These are phyloP conservation scores for Carassius gibelio DNA, from an alignment of 2,113 vertebrate species.

Conservation along the genomic window DNA sequence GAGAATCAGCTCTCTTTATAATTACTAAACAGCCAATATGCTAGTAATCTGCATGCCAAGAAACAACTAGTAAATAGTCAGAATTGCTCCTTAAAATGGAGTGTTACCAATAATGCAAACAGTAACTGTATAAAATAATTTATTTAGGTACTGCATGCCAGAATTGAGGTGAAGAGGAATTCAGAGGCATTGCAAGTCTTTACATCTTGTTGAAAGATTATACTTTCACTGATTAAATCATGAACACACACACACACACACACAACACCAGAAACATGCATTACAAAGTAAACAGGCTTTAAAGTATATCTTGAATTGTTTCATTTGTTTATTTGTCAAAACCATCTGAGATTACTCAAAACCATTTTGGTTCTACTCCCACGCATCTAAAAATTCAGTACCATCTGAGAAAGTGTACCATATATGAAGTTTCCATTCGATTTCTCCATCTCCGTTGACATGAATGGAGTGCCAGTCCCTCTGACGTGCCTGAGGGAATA, in stretches of 20 bases:
- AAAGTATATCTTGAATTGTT: background rate
- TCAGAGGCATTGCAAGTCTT: background rate
- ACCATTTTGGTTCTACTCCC: background rate
- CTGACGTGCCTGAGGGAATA: conserved; percentile 64
- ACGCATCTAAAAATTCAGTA: background rate
- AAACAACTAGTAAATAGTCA: too few relatives aligned
- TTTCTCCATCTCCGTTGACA: conserved; percentile 53
- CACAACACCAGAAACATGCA: background rate
- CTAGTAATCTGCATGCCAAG: too few relatives aligned
- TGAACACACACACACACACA: background rate
- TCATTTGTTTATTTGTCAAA: background rate
- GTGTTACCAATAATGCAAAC: background rate
- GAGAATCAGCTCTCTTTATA: too few relatives aligned
- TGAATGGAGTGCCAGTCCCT: conserved; percentile 61
- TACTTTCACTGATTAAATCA: background rate
- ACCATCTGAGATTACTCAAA: background rate
- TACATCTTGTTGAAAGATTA: background rate
- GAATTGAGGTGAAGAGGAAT: background rate
- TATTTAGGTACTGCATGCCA: background rate
- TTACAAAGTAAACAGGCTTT: background rate
- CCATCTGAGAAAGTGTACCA: background rate
- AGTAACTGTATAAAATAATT: background rate
- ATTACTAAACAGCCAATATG: too few relatives aligned
- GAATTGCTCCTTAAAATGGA: too few relatives aligned
- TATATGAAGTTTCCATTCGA: background rate